Base-by-base conservation (phyloP, 2,888 invertebrate genomes). In the Anodontia alba region DNA sequence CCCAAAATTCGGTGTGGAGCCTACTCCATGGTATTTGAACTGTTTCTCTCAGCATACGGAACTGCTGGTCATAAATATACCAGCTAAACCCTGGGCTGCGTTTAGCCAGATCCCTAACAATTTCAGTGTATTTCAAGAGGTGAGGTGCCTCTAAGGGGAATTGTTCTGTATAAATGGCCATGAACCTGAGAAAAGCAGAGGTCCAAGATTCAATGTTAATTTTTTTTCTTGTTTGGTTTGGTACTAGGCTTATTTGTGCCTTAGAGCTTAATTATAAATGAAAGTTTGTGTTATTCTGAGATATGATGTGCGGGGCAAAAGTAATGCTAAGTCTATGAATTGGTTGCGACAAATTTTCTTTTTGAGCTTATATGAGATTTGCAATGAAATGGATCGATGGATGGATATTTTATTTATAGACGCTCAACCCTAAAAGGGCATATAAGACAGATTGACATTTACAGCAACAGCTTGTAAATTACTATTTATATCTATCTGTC, bases 101-200 rank as follows among this genome's bases (percentile, higher is more conserved):
- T 15, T 26, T 0, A 10, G 78, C 78, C 17, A 78, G 29, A 31
- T 68, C 73, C 0, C 72, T 36, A 0, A 73, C 73, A 15, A 68
- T 73, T 26, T 78, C 78, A 26, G 10, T 36, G 33, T 78, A 73
- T 57, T 78, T 78, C 23, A 78, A 36, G 31, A 78, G 73, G 5
- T 51, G 26, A n/a, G 72, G 73, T 0, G 73, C 51, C 51, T 73
- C 73, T 12, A 31, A 7, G 20, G 78, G 78, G 29, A 51, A 73
- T n/a, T 51, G 67, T n/a, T 26, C 38, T 20, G 72, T 38, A n/a
- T 72, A 68, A n/a, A 78, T 42, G 29, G 73, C 62, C 43, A 66
- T 31, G 49, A 77, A 77, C n/a, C 67, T 36, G 1, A 77, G 17
- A 38, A 77, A 77, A 1, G 77, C 77, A n/a, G 77, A 42, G 29